A percentile compares a stretch with the other conserved stretches of the same genome.
phyloP scores from a whole-genome alignment of 2,113 vertebrate genomes.

The Genyomyrus donnyi region DNA sequence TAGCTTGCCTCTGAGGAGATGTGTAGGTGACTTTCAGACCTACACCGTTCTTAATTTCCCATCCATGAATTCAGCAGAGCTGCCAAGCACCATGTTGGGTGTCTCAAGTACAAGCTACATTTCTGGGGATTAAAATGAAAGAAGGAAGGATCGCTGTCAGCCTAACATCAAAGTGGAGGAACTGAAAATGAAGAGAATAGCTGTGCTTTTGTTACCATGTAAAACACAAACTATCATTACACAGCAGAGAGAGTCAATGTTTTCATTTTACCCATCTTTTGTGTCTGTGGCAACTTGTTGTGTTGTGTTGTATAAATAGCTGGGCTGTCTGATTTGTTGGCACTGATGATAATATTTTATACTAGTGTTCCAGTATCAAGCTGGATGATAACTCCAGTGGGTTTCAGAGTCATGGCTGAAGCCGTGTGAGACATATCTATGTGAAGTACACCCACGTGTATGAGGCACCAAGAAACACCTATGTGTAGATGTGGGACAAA shows the following conservation, averaged over 20 bases:
- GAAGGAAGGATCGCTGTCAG: background rate
- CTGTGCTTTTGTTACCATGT: background rate
- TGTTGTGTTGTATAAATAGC: background rate
- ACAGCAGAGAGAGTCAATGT: background rate
- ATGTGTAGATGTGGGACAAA: background rate
- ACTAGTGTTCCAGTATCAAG: background rate
- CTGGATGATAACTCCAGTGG: background rate
- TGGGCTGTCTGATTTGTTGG: background rate
- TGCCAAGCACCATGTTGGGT: background rate
- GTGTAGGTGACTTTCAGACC: background rate
- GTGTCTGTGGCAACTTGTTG: background rate
- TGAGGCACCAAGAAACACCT: background rate
- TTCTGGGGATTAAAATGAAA: background rate
- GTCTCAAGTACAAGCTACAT: background rate
- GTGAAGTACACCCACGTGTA: background rate
- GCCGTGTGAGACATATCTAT: background rate
- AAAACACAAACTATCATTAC: conserved; percentile 2
- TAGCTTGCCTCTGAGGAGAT: background rate
- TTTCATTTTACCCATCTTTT: background rate
- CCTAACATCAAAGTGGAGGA: background rate
- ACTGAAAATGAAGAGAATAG: background rate
- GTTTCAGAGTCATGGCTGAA: background rate
- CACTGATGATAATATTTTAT: background rate
- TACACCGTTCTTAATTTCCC: background rate
- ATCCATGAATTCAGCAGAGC: background rate